Percentiles rank a stretch among this genome's conserved stretches.
phyloP scores from a whole-genome alignment of 2,113 vertebrate species.

The Nerophis ophidion region DNA sequence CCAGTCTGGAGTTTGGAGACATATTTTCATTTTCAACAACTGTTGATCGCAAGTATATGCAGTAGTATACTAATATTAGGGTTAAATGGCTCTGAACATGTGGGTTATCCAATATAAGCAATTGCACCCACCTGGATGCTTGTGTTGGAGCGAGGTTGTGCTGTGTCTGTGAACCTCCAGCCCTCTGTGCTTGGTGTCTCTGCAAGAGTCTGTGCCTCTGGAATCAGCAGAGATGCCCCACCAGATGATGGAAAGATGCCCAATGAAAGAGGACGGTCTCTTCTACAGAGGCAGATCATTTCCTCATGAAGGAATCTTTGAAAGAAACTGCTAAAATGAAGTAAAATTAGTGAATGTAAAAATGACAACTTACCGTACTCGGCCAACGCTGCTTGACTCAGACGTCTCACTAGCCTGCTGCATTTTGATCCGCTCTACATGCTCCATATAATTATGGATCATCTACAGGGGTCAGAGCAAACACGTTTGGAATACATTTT shows the following conservation, averaged over 20 bases:
- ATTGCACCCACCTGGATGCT: conserved; percentile 85
- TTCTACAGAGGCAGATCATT: conserved; percentile 62
- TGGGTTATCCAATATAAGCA: neutral
- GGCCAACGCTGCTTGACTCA: conserved; percentile 42
- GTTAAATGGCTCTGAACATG: neutral
- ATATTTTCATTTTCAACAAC: neutral
- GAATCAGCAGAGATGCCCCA: conserved; percentile 69
- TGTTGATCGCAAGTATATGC: neutral
- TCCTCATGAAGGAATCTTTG: neutral
- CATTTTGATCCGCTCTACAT: conserved; percentile 91
- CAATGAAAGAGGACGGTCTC: conserved; percentile 92
- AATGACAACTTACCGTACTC: conserved; percentile 56
- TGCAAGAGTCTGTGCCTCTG: conserved; percentile 78
- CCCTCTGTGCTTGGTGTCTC: conserved; percentile 79
- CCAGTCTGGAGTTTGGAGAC: too few species aligned
- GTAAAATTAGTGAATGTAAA: neutral
- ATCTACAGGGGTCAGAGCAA: conserved; percentile 71
- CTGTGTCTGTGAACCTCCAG: conserved; percentile 85
- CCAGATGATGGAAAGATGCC: conserved; percentile 82
- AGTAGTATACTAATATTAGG: too few species aligned
- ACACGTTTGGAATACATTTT: neutral
- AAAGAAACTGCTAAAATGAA: neutral
- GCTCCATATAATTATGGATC: conserved; percentile 98
- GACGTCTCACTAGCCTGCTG: conserved; percentile 77
- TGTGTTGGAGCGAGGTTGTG: conserved; percentile 83